These are phyloP conservation scores for Myoxocephalus aenaeus DNA, from an alignment of 2,797 vertebrate species.

Conservation along the genomic window DNA sequence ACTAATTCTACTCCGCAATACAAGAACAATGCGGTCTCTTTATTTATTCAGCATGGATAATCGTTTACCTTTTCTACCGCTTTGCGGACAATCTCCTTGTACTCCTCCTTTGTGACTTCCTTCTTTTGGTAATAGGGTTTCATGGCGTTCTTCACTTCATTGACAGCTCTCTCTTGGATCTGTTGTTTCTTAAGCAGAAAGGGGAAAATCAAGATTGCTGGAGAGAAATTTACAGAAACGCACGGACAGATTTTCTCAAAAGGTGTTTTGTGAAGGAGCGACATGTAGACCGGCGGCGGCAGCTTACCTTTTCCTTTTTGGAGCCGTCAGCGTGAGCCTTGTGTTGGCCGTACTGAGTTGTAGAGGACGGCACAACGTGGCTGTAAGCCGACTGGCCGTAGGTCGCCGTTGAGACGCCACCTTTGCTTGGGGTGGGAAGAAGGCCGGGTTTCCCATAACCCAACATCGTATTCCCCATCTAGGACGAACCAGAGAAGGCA, in stretches of 20 bases:
- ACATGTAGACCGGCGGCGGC: background rate
- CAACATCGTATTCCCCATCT: conserved; percentile 83
- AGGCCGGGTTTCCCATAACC: conserved; percentile 85
- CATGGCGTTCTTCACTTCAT: conserved; percentile 95
- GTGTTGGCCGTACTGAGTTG: conserved; percentile 84
- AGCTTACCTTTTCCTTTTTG: conserved; percentile 94
- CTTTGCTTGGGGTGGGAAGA: conserved; percentile 85
- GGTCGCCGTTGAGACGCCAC: conserved; percentile 39
- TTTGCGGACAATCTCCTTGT: conserved; percentile 98
- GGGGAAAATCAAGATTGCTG: background rate
- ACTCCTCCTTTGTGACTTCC: conserved; percentile 98
- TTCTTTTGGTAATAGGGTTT: conserved; percentile 99
- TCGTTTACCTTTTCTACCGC: conserved; percentile 93
- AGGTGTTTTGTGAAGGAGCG: background rate
- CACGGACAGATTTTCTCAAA: background rate
- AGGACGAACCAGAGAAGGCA: background rate
- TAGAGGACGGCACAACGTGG: conserved; percentile 87
- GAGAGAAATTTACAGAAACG: background rate
- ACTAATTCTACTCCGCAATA: background rate
- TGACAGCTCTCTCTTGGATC: conserved; percentile 95
- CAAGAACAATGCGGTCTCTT: background rate
- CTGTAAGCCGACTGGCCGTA: conserved; percentile 82
- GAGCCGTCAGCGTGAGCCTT: conserved; percentile 94
- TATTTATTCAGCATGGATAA: background rate
- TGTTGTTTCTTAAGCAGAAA: conserved; percentile 87